phyloP scores from a whole-genome alignment of 2,888 invertebrate genomes.

The Microchrysa polita region DNA sequence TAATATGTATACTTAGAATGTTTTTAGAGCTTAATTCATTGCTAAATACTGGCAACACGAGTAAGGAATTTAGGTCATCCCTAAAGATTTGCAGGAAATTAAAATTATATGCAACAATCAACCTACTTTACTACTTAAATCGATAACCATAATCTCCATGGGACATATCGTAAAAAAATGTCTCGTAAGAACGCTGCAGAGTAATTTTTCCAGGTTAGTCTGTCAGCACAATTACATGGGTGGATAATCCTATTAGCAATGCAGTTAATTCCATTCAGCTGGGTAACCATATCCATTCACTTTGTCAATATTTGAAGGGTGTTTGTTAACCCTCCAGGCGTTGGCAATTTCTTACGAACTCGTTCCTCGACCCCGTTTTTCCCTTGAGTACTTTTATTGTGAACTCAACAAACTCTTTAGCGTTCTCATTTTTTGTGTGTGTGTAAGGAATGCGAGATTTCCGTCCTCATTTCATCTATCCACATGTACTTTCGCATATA shows the following conservation, averaged over 20 bases:
- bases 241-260: slow-evolving; percentile 1
- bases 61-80: too few relatives aligned
- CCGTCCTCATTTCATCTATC: too few relatives aligned
- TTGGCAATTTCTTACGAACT: not conserved
- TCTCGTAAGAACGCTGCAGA: not conserved
- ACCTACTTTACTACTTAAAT: too few relatives aligned
- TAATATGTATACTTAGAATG: too few relatives aligned
- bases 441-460: too few relatives aligned
- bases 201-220: not conserved
- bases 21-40: too few relatives aligned
- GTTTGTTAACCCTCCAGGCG: not conserved
- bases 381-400: not conserved
- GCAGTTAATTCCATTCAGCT: not conserved
- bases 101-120: too few relatives aligned
- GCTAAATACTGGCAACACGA: too few relatives aligned
- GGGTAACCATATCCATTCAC: not conserved
- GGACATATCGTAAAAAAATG: not conserved
- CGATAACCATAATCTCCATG: too few relatives aligned
- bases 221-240: not conserved
- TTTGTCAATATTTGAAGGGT: not conserved
- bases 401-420: not conserved
- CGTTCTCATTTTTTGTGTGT: too few relatives aligned
- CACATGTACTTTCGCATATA: too few relatives aligned
- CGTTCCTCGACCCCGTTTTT: not conserved
- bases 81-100: too few relatives aligned